Conservation (phyloP, 2,797 vertebrate genomes). For the Anguilla pacifica region DNA sequence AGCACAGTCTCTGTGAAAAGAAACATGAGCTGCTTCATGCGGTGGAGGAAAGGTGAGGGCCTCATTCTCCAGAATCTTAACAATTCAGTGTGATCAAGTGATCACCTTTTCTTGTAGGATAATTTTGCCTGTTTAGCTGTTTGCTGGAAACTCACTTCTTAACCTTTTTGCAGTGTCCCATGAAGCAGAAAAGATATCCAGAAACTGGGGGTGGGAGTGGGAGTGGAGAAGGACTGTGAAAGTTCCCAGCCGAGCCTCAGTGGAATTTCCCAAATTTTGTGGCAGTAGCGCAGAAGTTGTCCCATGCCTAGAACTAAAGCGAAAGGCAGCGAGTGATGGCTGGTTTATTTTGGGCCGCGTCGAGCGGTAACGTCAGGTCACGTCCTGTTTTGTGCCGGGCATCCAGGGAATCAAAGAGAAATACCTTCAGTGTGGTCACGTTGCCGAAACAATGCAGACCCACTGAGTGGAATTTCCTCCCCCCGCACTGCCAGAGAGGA, state of each 20-base stretch:
- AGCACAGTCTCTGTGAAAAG: neutral
- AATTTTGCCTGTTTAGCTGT: neutral
- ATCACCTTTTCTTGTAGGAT: neutral
- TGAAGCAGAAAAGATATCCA: conserved; percentile 59
- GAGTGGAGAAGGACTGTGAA: conserved; percentile 36
- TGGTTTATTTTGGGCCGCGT: conserved; percentile 27
- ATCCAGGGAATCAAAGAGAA: conserved; percentile 9
- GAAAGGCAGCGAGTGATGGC: conserved; percentile 32
- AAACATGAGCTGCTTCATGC: neutral
- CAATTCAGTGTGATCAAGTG: neutral
- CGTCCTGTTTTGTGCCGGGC: conserved; percentile 15
- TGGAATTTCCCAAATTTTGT: conserved; percentile 70
- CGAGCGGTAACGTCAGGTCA: conserved; percentile 13
- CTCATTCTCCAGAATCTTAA: conserved; percentile 37
- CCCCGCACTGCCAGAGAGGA: neutral
- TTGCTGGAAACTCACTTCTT: neutral
- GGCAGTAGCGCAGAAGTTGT: conserved; percentile 64
- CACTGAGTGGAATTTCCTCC: conserved; percentile 24
- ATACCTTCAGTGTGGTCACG: conserved; percentile 13
- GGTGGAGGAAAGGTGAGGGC: conserved; percentile 43
- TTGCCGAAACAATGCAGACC: conserved; percentile 10
- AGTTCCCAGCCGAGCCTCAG: conserved; percentile 43
- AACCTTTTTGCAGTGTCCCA: conserved; percentile 58
- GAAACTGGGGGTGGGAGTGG: conserved; percentile 29
- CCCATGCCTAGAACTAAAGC: conserved; percentile 60